Conservation (phyloP, 2,888 invertebrate species). For the Athalia cordata region DNA sequence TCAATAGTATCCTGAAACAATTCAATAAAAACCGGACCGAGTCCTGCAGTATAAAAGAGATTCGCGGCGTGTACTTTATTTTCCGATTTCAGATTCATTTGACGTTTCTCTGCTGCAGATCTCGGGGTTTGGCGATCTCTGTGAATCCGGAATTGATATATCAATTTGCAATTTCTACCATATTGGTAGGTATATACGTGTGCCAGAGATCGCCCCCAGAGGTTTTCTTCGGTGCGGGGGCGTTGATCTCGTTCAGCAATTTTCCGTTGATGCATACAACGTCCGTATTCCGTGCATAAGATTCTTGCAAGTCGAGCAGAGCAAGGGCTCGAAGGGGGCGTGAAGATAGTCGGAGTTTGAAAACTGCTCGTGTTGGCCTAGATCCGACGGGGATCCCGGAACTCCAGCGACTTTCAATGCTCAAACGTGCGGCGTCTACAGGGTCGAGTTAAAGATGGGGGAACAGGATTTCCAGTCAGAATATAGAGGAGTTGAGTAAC, state of each 20-base stretch:
- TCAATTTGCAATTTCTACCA: constrained; percentile 38
- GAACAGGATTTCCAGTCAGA: too few relatives aligned
- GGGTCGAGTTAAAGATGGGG: neutral
- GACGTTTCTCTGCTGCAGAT: neutral
- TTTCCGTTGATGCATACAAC: too few relatives aligned
- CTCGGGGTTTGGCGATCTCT: neutral
- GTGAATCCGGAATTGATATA: constrained; percentile 35
- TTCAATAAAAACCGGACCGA: too few relatives aligned
- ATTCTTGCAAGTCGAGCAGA: neutral
- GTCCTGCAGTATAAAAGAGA: too few relatives aligned
- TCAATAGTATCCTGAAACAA: neutral
- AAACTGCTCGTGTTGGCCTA: constrained; percentile 35
- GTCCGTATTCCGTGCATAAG: neutral
- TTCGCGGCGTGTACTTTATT: too few relatives aligned
- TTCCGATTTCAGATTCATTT: neutral
- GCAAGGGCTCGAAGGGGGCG: neutral
- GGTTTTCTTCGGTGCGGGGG: too few relatives aligned
- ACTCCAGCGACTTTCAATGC: constrained; percentile 5
- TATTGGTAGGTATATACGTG: neutral
- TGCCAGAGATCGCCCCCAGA: neutral
- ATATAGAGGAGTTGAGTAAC: too few relatives aligned
- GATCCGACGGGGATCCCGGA: neutral
- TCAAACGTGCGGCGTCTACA: neutral
- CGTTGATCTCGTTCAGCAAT: too few relatives aligned
- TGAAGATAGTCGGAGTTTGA: constrained; percentile 10